These are phyloP conservation scores for Bambusicola thoracicus DNA, from an alignment of 2,113 vertebrate species.

Conservation along the genomic window DNA sequence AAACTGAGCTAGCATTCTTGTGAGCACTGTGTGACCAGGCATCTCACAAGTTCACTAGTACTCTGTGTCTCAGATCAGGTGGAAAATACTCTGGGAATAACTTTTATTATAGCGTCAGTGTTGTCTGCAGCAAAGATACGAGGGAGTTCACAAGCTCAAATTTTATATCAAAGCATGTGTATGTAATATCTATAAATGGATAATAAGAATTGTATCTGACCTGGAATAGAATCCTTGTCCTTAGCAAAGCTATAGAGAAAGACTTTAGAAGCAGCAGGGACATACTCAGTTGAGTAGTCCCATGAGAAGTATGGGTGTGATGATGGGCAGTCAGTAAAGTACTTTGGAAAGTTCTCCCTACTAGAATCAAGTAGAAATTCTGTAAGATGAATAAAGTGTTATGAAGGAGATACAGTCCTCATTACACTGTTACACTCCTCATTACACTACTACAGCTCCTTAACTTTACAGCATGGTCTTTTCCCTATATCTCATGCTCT, in stretches of 20 bases:
- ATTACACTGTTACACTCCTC: too few species aligned
- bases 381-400: background rate
- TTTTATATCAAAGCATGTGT: background rate
- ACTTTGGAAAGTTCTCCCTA: background rate
- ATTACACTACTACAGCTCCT: too few species aligned
- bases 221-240: background rate
- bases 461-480: background rate
- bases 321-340: rapidly evolving
- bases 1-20: background rate
- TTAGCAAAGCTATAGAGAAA: background rate
- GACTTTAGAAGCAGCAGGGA: background rate
- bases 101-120: background rate
- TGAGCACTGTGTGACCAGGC: background rate
- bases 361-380: background rate
- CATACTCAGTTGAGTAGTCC: rapidly evolving
- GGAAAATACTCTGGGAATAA: background rate
- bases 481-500: background rate
- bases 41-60: background rate
- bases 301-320: rapidly evolving
- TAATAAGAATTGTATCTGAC: background rate
- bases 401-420: background rate
- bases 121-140: background rate
- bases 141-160: background rate
- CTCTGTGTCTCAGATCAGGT: background rate
- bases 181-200: background rate